A percentile compares a stretch with the other conserved stretches of the same genome.
Conservation (phyloP, 2,888 invertebrate genomes). For the Drosophila tripunctata region DNA sequence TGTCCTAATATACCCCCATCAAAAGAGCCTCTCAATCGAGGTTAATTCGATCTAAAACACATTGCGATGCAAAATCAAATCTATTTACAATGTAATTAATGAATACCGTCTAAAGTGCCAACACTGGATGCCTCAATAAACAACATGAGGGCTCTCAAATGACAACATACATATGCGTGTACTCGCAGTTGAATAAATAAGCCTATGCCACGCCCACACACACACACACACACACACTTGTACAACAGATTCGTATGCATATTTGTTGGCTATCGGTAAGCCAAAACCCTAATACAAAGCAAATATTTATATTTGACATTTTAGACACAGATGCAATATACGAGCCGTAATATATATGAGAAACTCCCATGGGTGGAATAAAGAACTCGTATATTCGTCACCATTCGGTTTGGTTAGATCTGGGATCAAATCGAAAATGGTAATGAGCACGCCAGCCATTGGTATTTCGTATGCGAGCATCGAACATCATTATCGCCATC, state of each 20-base stretch:
- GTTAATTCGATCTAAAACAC: constrained; percentile 29
- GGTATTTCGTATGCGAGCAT: neutral
- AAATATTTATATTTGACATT: constrained; percentile 65
- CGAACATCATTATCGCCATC: neutral
- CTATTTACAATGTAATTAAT: constrained; percentile 74
- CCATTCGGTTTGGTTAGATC: constrained; percentile 21
- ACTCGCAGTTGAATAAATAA: constrained; percentile 38
- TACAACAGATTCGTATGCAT: neutral
- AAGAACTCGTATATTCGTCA: constrained; percentile 17
- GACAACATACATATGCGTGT: neutral
- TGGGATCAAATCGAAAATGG: constrained; percentile 54
- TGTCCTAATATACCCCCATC: constrained; percentile 4
- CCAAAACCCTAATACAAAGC: constrained; percentile 51
- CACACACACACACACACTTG: constrained; percentile 1
- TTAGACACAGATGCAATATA: constrained; percentile 43
- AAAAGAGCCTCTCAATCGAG: neutral
- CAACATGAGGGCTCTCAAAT: constrained; percentile 17
- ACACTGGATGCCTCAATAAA: constrained; percentile 35
- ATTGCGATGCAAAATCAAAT: constrained; percentile 20
- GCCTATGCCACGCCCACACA: constrained; percentile 32
- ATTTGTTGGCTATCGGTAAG: constrained; percentile 53
- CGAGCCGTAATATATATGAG: constrained; percentile 10
- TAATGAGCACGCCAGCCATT: constrained; percentile 37
- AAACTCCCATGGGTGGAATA: neutral
- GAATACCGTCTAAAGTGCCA: constrained; percentile 37